These are phyloP conservation scores for Mustelus asterias DNA, from an alignment of 2,113 vertebrate species.

Conservation along the genomic window DNA sequence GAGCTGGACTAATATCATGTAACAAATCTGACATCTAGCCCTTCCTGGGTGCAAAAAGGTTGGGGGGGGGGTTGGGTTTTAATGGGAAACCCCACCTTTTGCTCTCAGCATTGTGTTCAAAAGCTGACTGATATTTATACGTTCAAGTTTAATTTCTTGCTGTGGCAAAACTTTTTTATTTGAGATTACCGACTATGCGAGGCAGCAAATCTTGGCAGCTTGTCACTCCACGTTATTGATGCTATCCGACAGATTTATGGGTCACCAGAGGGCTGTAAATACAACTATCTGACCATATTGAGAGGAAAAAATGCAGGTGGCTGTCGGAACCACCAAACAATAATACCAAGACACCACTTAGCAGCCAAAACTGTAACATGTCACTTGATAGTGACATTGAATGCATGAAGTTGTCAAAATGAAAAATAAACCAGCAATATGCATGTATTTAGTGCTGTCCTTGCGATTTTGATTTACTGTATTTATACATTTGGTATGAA, in stretches of 20 bases:
- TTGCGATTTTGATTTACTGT: constrained; percentile 30
- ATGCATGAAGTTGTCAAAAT: constrained; percentile 36
- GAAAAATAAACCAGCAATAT: constrained; percentile 36
- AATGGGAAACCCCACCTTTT: background rate
- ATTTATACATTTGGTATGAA: constrained; percentile 36
- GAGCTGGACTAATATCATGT: background rate
- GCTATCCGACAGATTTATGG: constrained; percentile 31
- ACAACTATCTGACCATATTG: background rate
- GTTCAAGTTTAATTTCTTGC: background rate
- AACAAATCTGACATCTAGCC: background rate
- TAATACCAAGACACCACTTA: constrained; percentile 23
- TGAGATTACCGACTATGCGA: background rate
- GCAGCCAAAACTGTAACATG: constrained; percentile 12
- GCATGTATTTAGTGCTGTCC: background rate
- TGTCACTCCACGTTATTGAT: constrained; percentile 24
- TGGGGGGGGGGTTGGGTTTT: background rate
- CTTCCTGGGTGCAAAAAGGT: background rate
- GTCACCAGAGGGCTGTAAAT: constrained; percentile 23
- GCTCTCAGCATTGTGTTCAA: background rate
- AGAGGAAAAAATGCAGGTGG: constrained; percentile 30
- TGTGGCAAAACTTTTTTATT: constrained; percentile 9
- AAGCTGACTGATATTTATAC: background rate
- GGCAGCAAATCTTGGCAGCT: background rate
- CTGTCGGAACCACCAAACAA: constrained; percentile 24
- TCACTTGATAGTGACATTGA: background rate